A percentile compares a stretch with the other conserved stretches of the same genome.
Evolutionary conservation across 2,888 invertebrate species (phyloP).

Genomic region (Matsumyia berberina): DNA sequence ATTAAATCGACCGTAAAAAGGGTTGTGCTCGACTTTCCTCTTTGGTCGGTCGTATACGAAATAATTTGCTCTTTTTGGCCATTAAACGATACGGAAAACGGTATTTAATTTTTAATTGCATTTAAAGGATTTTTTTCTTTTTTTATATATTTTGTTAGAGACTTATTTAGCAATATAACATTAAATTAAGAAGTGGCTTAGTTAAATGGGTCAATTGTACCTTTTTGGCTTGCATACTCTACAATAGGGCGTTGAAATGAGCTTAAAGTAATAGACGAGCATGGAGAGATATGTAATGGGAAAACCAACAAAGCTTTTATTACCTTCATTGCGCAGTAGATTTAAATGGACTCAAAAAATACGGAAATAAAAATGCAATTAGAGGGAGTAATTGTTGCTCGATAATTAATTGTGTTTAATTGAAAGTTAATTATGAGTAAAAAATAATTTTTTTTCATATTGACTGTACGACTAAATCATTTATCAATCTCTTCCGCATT

Average conservation of each 20-base stretch:
- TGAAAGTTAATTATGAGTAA: no score
- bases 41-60: constrained; percentile 7
- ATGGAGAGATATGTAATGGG: background rate
- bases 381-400: no score
- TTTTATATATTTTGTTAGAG: background rate
- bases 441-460: no score
- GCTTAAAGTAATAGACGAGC: background rate
- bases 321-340: background rate
- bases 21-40: constrained; percentile 11
- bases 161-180: constrained; percentile 16
- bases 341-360: no score
- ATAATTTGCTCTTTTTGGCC: constrained; percentile 28
- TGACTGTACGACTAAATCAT: no score
- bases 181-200: constrained; percentile 30
- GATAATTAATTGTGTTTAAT: no score
- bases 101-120: constrained; percentile 57
- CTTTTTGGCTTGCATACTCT: background rate
- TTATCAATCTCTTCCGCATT: no score
- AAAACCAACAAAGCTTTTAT: background rate
- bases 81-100: constrained; percentile 41
- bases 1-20: constrained; percentile 58
- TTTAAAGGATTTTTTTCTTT: constrained; percentile 36
- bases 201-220: constrained; percentile 30
- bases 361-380: no score
- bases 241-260: background rate